These are phyloP conservation scores for Necrosyrtes monachus DNA, from an alignment of 2,797 vertebrate species.

Conservation along the genomic window DNA sequence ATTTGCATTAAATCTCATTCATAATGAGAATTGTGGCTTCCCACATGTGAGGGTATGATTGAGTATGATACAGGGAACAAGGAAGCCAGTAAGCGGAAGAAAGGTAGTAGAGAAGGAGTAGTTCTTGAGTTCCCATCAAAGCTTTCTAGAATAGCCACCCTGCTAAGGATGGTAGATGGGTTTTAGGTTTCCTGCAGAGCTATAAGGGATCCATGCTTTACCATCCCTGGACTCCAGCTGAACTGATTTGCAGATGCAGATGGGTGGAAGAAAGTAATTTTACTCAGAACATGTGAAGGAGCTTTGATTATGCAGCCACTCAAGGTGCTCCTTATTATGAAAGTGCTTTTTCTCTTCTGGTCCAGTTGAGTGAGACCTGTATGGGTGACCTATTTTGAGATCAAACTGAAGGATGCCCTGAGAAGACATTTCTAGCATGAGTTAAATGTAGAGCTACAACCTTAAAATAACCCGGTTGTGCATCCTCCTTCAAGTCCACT, in stretches of 20 bases:
- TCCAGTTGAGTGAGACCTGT: not conserved
- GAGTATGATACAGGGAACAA: not conserved
- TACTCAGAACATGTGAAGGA: not conserved
- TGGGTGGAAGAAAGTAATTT: not conserved
- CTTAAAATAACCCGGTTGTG: not conserved
- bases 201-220: not conserved
- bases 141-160: not conserved
- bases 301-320: not conserved
- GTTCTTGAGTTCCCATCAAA: not conserved
- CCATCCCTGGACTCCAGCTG: not conserved
- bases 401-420: not conserved
- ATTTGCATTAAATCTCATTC: not conserved
- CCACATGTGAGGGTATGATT: not conserved
- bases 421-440: not conserved
- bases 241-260: not conserved
- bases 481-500: slow-evolving; percentile 5
- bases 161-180: not conserved
- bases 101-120: not conserved
- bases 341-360: not conserved
- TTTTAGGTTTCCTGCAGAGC: not conserved
- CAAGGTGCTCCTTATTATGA: not conserved
- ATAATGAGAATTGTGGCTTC: not conserved
- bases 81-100: not conserved
- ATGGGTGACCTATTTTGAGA: slow-evolving; percentile 17
- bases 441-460: not conserved